Base-by-base conservation (phyloP, 2,888 invertebrate species). In the Nymphalis c-album region DNA sequence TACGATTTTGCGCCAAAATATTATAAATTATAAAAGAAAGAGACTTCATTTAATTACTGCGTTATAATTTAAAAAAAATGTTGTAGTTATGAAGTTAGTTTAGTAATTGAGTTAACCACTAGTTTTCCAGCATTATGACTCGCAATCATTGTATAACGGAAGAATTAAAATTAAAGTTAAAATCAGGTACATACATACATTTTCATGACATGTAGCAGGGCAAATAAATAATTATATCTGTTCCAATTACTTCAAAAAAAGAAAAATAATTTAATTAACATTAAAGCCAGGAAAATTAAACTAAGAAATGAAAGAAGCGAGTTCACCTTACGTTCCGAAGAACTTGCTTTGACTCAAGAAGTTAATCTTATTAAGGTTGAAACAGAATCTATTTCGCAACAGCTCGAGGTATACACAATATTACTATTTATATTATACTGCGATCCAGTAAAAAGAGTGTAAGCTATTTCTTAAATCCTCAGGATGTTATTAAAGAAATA, bases 401-500 rank as follows among this genome's bases (percentile, higher is more conserved):
- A 86, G 55, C 72, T 90, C 53, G 80, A 86, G 81, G 91, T 90
- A 76, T 71, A 53, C 18, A 48, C 60, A 31, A 57, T 57, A 5
- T 35, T 4, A 40, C 7, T 16, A 31, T 31, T 31, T 40, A 40
- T 40, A 40, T 2, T 40, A 40, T 40, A 10, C 0, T 13, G 40
- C 40, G 40, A 13, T 3, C 10, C 13, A 40, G 40, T 10, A 13
- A 31, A 48, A 5, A 48, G n/a, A 48, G 17, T 7, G 18, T 17
- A 48, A 17, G 1, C 55, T 51, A 58, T 63, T 17, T 16, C 62
- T 60, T 31, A 31, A 31, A 31, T 31, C 26, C 5, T 31, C 26
- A 91, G 91, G 81, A 77, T 18, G 51, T 85, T 16, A 83, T 82
- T 73, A 78, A 76, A 50, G 76, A 84, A 76, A 79, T 87, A 8